A percentile compares a stretch with the other conserved stretches of the same genome.
Conservation (phyloP, 2,797 vertebrate genomes). For the Tympanoctomys barrerae region DNA sequence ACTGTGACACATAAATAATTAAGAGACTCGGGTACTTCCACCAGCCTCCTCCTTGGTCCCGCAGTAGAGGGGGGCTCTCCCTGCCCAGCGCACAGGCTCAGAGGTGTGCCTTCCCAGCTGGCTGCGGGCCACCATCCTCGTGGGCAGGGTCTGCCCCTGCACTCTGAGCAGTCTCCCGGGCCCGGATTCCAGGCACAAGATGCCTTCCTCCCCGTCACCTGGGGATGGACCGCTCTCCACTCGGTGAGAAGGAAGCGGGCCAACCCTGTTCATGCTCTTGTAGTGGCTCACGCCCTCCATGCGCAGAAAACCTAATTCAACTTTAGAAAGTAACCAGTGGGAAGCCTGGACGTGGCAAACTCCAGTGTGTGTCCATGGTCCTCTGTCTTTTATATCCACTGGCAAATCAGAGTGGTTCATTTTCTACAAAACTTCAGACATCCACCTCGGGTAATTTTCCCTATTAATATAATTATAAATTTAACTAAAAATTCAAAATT, state of each 20-base stretch:
- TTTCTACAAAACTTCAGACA: background rate
- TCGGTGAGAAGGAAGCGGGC: background rate
- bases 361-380: background rate
- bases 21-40: conserved; percentile 40
- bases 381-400: background rate
- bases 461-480: conserved; percentile 56
- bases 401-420: background rate
- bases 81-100: background rate
- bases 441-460: background rate
- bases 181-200: background rate
- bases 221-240: background rate
- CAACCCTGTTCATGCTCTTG: background rate
- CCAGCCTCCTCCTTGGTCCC: conserved; percentile 45
- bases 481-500: conserved; percentile 65
- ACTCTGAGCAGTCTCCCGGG: background rate
- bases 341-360: background rate
- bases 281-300: background rate
- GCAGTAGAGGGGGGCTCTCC: background rate
- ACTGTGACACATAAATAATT: conserved; percentile 38
- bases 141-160: background rate
- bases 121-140: conserved; percentile 61
- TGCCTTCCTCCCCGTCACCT: background rate
- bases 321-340: background rate
- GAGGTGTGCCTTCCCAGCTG: conserved; percentile 51
- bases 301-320: background rate